These are phyloP conservation scores for Drosophila melanica DNA, from an alignment of 1,140 invertebrate species.

Conservation along the genomic window DNA sequence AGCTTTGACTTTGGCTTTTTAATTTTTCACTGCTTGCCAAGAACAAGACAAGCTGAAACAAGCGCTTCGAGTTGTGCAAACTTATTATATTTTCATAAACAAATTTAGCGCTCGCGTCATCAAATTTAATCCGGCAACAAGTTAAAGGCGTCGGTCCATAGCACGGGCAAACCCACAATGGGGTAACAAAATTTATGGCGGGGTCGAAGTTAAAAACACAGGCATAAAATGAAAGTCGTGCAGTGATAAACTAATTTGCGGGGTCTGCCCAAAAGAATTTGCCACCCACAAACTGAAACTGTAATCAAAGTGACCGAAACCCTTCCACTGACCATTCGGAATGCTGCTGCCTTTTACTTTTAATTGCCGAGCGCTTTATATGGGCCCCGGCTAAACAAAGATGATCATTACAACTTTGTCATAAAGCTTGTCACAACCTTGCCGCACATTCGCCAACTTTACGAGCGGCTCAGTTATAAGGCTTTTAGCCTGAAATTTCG, in stretches of 20 bases:
- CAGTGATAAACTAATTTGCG: conserved; percentile 51
- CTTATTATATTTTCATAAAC: conserved; percentile 55
- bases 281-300: too few species aligned
- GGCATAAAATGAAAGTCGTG: conserved; percentile 27
- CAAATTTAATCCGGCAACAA: conserved; percentile 55
- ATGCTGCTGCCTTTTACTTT: conserved; percentile 19
- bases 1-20: background rate
- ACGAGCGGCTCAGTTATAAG: conserved; percentile 1
- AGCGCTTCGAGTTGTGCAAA: conserved; percentile 30
- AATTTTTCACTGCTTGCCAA: conserved; percentile 2
- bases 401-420: conserved; percentile 37
- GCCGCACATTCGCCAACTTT: conserved; percentile 5
- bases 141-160: conserved; percentile 33
- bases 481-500: background rate
- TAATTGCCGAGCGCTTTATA: conserved; percentile 41
- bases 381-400: conserved; percentile 6
- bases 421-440: conserved; percentile 21
- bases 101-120: conserved; percentile 33
- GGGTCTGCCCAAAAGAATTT: background rate
- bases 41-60: background rate
- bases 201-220: conserved; percentile 39
- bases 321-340: conserved; percentile 19
- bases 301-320: background rate
- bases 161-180: background rate
- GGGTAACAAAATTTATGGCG: conserved; percentile 10